Percentiles rank a stretch among this genome's conserved stretches.
Evolutionary conservation across 2,113 vertebrate species (phyloP).

Genomic region (Ceratotherium simum): DNA sequence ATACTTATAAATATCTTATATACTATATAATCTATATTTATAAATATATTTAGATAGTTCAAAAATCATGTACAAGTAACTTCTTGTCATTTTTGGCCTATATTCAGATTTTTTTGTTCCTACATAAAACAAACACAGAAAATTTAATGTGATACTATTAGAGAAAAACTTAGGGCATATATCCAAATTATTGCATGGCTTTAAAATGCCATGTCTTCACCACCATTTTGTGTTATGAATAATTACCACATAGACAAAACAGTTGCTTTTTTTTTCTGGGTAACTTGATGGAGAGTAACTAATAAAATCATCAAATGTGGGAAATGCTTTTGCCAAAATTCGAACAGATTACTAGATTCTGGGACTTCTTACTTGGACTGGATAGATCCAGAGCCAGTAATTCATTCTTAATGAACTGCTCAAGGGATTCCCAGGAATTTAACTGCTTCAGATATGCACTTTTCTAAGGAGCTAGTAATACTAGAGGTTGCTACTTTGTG

Average conservation of each 20-base stretch:
- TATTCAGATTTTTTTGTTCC: background rate
- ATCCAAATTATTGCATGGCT: background rate
- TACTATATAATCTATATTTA: background rate
- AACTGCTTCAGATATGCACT: conserved; percentile 14
- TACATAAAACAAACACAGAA: background rate
- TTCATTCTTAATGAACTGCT: conserved; percentile 23
- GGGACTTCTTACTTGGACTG: background rate
- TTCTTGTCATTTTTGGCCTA: background rate
- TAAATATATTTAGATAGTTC: background rate
- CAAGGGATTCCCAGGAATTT: conserved; percentile 23
- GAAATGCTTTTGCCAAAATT: background rate
- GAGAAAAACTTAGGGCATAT: background rate
- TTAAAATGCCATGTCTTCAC: background rate
- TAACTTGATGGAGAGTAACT: conserved; percentile 21
- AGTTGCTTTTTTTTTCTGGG: background rate
- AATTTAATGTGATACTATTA: background rate
- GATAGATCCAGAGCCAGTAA: background rate
- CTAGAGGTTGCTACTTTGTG: conserved; percentile 43
- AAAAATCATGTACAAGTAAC: background rate
- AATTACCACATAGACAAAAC: background rate
- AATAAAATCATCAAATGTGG: background rate
- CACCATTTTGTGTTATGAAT: conserved; percentile 27
- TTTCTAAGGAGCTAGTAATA: conserved; percentile 57
- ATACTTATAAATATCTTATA: background rate
- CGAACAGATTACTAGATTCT: conserved; percentile 8